Base-by-base conservation (phyloP, 2,797 vertebrate genomes). In the Potorous gilbertii region DNA sequence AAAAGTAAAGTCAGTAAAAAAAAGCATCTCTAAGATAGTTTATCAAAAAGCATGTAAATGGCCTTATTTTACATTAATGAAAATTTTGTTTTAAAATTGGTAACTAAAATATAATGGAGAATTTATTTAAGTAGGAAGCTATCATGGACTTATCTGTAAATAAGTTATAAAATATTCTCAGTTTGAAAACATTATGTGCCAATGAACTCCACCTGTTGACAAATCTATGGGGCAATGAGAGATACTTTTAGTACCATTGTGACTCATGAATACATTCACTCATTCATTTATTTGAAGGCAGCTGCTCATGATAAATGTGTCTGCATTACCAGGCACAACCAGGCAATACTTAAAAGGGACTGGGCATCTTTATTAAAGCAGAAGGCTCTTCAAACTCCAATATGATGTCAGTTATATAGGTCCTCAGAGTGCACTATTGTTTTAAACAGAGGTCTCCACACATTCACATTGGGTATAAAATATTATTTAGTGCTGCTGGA, bases 391-490 rank as follows among this genome's bases (percentile, higher is more conserved):
- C 94, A 92, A 95, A 94, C 94, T 97, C 96, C 74, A 97, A 95
- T 87, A 97, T 98, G 98, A 98, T 98, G 98, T 98, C 98, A 99
- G 96, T 94, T 97, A 98, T 92, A 97, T 87, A 97, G 97, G 97
- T 98, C 98, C 97, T 98, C 93, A 16, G 98, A 98, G 98, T 95
- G 59, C 95, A 97, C 96, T 98, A 97, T 97, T 98, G 97, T 98
- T 98, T 98, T 97, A 98, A 98, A 96, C 96, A 93, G 98, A 98
- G 98, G 97, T 98, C 98, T 97, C 97, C 96, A 96, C 97, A 98
- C 97, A 98, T 98, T 97, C 97, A 97, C 96, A 96, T 97, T 97
- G 98, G 98, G 98, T 98, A 98, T 98, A 99, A 99, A 99, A 98
- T 96, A 98, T 97, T 96, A 98, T 97, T 98, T 98, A 98, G 98